Conservation (phyloP, 2,888 invertebrate species). For the Thymelicus sylvestris region DNA sequence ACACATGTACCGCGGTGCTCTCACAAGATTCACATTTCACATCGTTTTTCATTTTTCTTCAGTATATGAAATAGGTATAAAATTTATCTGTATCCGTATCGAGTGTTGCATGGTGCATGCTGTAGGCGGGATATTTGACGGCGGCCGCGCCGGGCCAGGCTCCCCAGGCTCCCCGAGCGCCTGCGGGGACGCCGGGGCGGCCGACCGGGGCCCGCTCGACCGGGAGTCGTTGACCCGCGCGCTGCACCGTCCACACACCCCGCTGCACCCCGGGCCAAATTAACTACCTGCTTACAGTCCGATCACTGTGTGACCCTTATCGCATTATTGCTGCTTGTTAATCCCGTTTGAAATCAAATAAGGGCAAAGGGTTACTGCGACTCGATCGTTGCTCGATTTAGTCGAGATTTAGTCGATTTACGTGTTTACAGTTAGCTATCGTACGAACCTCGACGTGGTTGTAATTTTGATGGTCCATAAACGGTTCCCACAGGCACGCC, state of each 20-base stretch:
- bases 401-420: neutral
- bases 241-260: slow-evolving; percentile 51
- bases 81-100: slow-evolving; percentile 52
- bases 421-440: neutral
- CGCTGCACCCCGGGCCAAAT: slow-evolving; percentile 43
- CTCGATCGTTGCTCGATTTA: neutral
- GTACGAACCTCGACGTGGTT: neutral
- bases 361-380: neutral
- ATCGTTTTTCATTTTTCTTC: neutral
- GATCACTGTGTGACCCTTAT: slow-evolving; percentile 13
- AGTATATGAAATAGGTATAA: too few relatives aligned
- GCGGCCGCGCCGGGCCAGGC: slow-evolving; percentile 43
- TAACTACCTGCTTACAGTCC: slow-evolving; percentile 16
- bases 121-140: slow-evolving; percentile 65
- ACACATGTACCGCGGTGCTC: slow-evolving; percentile 28
- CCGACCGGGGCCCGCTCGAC: slow-evolving; percentile 46
- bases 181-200: too few relatives aligned
- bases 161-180: slow-evolving; percentile 34
- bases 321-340: slow-evolving; percentile 25
- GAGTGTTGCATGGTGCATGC: slow-evolving; percentile 51
- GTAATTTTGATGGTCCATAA: slow-evolving; percentile 4
- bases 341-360: neutral
- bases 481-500: neutral
- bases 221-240: slow-evolving; percentile 74
- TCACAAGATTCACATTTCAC: slow-evolving; percentile 5